Evolutionary conservation across 2,797 vertebrate species (phyloP).

Genomic region (Ctenopoma multispine): DNA sequence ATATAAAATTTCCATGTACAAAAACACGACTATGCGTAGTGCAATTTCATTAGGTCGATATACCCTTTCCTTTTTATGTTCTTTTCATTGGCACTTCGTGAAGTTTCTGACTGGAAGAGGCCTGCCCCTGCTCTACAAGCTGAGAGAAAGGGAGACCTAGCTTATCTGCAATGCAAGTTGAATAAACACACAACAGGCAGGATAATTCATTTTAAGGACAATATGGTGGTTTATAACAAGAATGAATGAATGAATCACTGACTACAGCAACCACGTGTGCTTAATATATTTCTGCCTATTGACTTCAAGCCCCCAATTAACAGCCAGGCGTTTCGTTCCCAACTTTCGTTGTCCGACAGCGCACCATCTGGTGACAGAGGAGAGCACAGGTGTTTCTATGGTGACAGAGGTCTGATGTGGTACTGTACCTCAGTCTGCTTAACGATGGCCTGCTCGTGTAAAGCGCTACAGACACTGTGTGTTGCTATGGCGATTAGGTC

Average conservation of each 20-base stretch:
- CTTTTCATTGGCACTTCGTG: slow-evolving; percentile 89
- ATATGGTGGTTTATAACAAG: slow-evolving; percentile 3
- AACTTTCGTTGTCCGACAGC: background rate
- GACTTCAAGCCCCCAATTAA: slow-evolving; percentile 18
- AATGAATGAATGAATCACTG: slow-evolving; percentile 17
- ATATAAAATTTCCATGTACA: slow-evolving; percentile 83
- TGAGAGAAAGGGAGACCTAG: slow-evolving; percentile 39
- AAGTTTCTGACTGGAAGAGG: slow-evolving; percentile 77
- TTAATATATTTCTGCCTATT: slow-evolving; percentile 4
- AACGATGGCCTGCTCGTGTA: slow-evolving; percentile 35
- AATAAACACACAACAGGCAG: slow-evolving; percentile 54
- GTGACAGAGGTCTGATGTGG: slow-evolving; percentile 56
- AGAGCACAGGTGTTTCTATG: slow-evolving; percentile 60
- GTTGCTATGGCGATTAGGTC: slow-evolving; percentile 38
- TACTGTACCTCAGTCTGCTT: slow-evolving; percentile 49
- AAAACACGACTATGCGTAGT: slow-evolving; percentile 84
- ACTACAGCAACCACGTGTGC: background rate
- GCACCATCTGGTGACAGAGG: slow-evolving; percentile 28
- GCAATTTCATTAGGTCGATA: slow-evolving; percentile 82
- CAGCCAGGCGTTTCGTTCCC: slow-evolving; percentile 7
- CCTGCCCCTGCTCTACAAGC: slow-evolving; percentile 32
- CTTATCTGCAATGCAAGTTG: slow-evolving; percentile 70
- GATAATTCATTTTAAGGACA: slow-evolving; percentile 21
- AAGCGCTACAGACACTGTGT: slow-evolving; percentile 51
- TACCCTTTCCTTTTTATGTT: slow-evolving; percentile 71